Base-by-base conservation (phyloP, 2,888 invertebrate species). In the Hydraecia micacea region DNA sequence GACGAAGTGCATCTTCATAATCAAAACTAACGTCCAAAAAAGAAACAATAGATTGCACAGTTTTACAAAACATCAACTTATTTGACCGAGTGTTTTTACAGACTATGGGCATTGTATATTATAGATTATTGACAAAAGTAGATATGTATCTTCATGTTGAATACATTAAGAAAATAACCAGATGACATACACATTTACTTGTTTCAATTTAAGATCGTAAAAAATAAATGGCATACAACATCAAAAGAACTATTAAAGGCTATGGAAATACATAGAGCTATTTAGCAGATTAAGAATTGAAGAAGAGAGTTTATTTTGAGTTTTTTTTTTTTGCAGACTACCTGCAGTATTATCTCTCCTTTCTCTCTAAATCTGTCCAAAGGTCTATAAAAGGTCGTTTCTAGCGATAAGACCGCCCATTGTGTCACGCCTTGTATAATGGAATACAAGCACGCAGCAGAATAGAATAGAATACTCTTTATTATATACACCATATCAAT, bases 171-270 rank as follows among this genome's bases (percentile, higher is more conserved):
- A 82, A 86, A 77, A 71, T 86, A 70, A 70, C 66, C 49, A 73
- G 15, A 75, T 21, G 28, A 60, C 36, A 36, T 36, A 52, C n/a
- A 63, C 42, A 73, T 62, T 77, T n/a, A 71, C 55, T 63, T 60
- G 39, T 49, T 63, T 70, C 18, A 75, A 66, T 68, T 71, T 65
- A 25, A 62, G 25, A 63, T 86, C 60, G 69, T 82, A 70, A 73
- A 63, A 36, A 58, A 32, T 36, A 73, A 82, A 66, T 58, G 60
- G 60, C 32, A 15, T 73, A 62, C 11, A 15, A 28, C 32, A 74
- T 80, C 65, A 69, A 80, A 85, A 58, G 0, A 70, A 70, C 69
- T 70, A 67, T n/a, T 85, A 70, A 21, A 84, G 15, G 9, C 25
- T n/a, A n/a, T 21, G 8, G 32, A 62, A 66, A 84, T 18, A 70